A percentile compares a stretch with the other conserved stretches of the same genome.
Evolutionary conservation across 2,113 vertebrate genomes (phyloP).

Genomic region (Salvelinus fontinalis): DNA sequence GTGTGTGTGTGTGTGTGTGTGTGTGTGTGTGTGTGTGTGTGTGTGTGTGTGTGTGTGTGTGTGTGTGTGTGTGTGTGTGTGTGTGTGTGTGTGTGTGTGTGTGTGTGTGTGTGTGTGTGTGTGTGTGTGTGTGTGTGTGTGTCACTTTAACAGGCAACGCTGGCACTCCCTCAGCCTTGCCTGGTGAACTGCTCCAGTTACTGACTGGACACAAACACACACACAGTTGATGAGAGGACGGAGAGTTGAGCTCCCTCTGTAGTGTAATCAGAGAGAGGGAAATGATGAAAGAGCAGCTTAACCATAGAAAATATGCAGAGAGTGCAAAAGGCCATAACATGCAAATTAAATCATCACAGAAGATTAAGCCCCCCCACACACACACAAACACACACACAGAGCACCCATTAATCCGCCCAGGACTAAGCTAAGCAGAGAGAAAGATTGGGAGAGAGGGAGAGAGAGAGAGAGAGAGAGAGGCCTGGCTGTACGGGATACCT

Average conservation of each 20-base stretch:
- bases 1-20: background rate
- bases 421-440: background rate
- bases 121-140: background rate
- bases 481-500: slow-evolving; percentile 36
- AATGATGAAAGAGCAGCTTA: too few species aligned
- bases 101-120: background rate
- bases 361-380: too few species aligned
- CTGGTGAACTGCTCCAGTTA: slow-evolving; percentile 4
- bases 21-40: background rate
- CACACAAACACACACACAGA: background rate
- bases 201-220: background rate
- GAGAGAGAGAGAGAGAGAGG: background rate
- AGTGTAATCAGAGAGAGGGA: too few species aligned
- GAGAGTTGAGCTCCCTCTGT: too few species aligned
- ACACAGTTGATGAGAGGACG: background rate
- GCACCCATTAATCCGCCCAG: background rate
- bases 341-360: too few species aligned
- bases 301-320: too few species aligned
- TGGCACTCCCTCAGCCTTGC: background rate
- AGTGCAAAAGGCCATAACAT: too few species aligned
- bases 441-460: too few species aligned
- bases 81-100: background rate
- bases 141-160: background rate
- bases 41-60: background rate
- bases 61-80: background rate